phyloP scores from a whole-genome alignment of 2,113 vertebrate genomes.

The Plectropomus leopardus region DNA sequence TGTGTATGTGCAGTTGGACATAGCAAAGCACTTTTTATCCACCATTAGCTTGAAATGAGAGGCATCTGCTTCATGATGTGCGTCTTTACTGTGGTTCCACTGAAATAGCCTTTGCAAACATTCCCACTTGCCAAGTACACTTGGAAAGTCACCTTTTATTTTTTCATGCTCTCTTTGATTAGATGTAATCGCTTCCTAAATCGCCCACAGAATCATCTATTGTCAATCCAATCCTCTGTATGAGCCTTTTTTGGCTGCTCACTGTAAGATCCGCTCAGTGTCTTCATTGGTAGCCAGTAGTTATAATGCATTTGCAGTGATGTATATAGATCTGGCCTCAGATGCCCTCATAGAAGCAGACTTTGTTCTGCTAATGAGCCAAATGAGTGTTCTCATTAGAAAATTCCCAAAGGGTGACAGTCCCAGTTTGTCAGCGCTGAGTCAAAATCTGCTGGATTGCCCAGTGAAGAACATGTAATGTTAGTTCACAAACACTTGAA shows the following conservation, averaged over 20 bases:
- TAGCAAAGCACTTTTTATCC: conserved; percentile 63
- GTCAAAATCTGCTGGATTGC: conserved; percentile 37
- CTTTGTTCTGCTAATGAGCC: conserved; percentile 54
- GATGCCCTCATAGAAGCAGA: conserved; percentile 35
- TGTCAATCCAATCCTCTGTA: background rate
- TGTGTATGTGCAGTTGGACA: conserved; percentile 60
- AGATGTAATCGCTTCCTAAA: conserved; percentile 11
- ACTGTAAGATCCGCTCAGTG: background rate
- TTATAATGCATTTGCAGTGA: conserved; percentile 7
- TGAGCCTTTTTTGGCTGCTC: background rate
- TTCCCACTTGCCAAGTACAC: conserved; percentile 10
- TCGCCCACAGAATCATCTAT: background rate
- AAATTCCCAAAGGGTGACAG: conserved; percentile 24
- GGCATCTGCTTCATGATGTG: conserved; percentile 63
- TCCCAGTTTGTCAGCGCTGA: conserved; percentile 24
- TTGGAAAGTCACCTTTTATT: conserved; percentile 33
- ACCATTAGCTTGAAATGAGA: conserved; percentile 64
- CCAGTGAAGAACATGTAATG: conserved; percentile 21
- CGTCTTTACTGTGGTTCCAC: conserved; percentile 21
- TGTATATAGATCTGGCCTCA: conserved; percentile 29
- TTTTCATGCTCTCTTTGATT: conserved; percentile 37
- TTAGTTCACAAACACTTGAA: conserved; percentile 34
- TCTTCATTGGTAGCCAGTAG: background rate
- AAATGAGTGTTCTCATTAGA: conserved; percentile 51
- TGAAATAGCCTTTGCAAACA: conserved; percentile 30